These are phyloP conservation scores for Criorhina ranunculi DNA, from an alignment of 2,888 invertebrate genomes.

Conservation along the genomic window DNA sequence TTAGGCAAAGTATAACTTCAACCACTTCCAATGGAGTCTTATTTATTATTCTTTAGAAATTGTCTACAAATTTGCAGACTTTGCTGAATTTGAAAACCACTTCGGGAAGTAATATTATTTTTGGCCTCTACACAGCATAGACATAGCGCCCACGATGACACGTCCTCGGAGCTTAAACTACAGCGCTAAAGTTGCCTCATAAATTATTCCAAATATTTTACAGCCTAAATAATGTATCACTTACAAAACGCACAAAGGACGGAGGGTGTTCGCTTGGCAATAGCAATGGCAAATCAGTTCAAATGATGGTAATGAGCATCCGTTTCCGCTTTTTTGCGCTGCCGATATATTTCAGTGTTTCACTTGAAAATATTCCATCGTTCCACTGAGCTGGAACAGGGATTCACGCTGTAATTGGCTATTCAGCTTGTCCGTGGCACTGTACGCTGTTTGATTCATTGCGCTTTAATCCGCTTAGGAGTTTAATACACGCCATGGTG, in stretches of 20 bases:
- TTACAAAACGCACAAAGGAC: neutral
- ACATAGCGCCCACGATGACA: neutral
- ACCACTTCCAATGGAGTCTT: constrained; percentile 5
- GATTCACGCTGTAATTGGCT: neutral
- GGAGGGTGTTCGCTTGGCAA: neutral
- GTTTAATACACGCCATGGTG: neutral
- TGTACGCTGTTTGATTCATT: neutral
- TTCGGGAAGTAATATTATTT: neutral
- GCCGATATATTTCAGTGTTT: constrained; percentile 15
- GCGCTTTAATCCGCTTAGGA: constrained; percentile 6
- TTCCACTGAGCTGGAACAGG: neutral
- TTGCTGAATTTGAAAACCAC: constrained; percentile 8
- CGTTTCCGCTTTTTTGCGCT: neutral
- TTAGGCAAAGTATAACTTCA: neutral
- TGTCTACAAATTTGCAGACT: constrained; percentile 13
- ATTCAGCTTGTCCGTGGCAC: neutral
- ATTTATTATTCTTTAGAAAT: constrained; percentile 9
- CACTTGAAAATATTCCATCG: neutral
- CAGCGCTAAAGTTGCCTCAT: constrained; percentile 13
- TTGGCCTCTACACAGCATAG: neutral
- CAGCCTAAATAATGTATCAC: constrained; percentile 3
- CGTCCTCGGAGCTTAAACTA: neutral
- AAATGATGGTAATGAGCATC: constrained; percentile 21
- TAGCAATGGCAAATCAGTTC: constrained; percentile 24
- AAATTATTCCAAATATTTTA: constrained; percentile 31